Conservation (phyloP, 1,140 invertebrate genomes). For the Orius laevigatus region DNA sequence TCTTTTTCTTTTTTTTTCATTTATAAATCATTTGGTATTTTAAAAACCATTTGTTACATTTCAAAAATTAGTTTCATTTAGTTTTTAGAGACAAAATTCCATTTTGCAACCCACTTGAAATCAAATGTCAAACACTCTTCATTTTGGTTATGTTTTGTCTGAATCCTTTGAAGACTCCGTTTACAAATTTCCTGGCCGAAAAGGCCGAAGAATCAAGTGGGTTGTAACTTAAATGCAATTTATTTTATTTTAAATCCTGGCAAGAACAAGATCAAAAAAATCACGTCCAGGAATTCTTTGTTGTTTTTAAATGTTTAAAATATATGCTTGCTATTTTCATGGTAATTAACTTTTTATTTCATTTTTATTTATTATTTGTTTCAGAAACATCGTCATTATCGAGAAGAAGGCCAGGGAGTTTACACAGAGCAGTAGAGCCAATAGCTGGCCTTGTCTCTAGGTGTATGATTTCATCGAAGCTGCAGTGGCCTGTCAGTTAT, state of each 20-base stretch:
- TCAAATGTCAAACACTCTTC: slow-evolving; percentile 6
- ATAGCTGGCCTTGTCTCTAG: slow-evolving; percentile 23
- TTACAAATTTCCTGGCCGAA: slow-evolving; percentile 2
- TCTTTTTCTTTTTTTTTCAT: no score
- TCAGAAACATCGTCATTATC: slow-evolving; percentile 24
- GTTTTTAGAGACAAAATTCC: no score
- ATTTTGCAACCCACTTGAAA: not conserved
- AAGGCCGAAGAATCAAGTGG: slow-evolving; percentile 6
- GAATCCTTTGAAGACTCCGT: not conserved
- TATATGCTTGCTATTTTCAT: no score
- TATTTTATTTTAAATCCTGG: not conserved
- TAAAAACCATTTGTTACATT: no score
- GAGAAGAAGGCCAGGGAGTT: slow-evolving; percentile 23
- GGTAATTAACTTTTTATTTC: no score
- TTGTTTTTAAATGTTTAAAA: slow-evolving; percentile 1
- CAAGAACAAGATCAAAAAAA: no score
- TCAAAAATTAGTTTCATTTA: no score
- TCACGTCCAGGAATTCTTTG: not conserved
- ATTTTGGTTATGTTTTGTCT: slow-evolving; percentile 2
- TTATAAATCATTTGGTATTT: no score
- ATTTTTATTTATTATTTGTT: slow-evolving; percentile 12
- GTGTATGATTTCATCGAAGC: slow-evolving; percentile 26
- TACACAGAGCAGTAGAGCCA: slow-evolving; percentile 23
- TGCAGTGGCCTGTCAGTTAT: slow-evolving; percentile 23
- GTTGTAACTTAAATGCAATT: slow-evolving; percentile 2